Conservation (phyloP, 2,797 vertebrate species). For the Sebastes hopkinsi region DNA sequence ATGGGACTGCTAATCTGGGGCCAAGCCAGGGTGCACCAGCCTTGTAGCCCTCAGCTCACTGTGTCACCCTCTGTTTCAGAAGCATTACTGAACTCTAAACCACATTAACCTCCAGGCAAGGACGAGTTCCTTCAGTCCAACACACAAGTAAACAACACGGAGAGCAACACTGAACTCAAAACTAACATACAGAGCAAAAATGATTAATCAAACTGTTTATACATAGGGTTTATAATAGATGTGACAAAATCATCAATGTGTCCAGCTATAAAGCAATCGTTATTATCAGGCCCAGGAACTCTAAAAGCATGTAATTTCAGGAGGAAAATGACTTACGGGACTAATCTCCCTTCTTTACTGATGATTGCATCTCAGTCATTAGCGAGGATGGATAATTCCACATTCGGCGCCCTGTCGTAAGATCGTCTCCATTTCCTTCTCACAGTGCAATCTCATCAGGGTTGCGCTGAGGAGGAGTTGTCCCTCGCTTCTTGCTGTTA, state of each 20-base stretch:
- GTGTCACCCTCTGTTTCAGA: constrained; percentile 56
- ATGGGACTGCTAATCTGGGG: constrained; percentile 57
- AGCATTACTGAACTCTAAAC: constrained; percentile 41
- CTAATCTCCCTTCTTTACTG: constrained; percentile 54
- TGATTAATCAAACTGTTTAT: constrained; percentile 35
- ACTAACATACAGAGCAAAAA: constrained; percentile 10
- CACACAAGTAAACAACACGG: constrained; percentile 42
- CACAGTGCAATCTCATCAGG: constrained; percentile 15
- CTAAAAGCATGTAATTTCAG: constrained; percentile 63
- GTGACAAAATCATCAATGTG: constrained; percentile 57
- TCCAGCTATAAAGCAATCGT: constrained; percentile 61
- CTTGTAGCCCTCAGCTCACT: constrained; percentile 42
- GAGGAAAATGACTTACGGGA: constrained; percentile 61
- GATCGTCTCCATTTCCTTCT: constrained; percentile 37
- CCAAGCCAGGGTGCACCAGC: constrained; percentile 52
- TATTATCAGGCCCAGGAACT: constrained; percentile 59
- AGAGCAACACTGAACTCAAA: background rate
- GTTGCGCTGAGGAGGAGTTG: constrained; percentile 16
- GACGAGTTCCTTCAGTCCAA: constrained; percentile 44
- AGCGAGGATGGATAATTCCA: constrained; percentile 48
- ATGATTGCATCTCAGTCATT: constrained; percentile 73
- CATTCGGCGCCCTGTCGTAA: constrained; percentile 9
- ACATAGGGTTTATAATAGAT: constrained; percentile 17
- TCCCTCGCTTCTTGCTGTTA: constrained; percentile 28
- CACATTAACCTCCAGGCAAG: constrained; percentile 55